Evolutionary conservation across 2,113 vertebrate genomes (phyloP).

Genomic region (Grammomys surdaster): DNA sequence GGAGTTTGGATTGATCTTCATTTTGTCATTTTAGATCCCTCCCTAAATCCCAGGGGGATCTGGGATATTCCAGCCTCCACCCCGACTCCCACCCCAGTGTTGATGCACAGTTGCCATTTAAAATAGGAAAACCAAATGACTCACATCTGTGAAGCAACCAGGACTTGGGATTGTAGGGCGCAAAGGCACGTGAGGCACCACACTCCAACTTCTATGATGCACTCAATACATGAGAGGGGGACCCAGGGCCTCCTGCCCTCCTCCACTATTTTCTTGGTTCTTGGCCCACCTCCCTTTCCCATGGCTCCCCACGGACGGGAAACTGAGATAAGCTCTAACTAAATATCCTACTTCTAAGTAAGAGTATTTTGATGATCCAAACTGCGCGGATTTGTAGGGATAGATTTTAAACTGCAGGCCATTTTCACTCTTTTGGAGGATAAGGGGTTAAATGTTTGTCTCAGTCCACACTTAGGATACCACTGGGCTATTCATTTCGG

Average conservation of each 20-base stretch:
- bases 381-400: neutral
- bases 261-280: neutral
- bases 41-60: neutral
- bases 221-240: neutral
- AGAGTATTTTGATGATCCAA: neutral
- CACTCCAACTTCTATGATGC: neutral
- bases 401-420: neutral
- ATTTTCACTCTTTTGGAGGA: neutral
- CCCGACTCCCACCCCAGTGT: neutral
- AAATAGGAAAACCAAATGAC: slow-evolving; percentile 37
- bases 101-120: neutral
- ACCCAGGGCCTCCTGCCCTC: neutral
- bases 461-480: neutral
- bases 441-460: neutral
- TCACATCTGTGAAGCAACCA: neutral
- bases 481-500: neutral
- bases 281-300: neutral
- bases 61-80: neutral
- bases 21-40: neutral
- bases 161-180: neutral
- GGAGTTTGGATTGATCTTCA: neutral
- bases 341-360: neutral
- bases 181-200: neutral
- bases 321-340: neutral
- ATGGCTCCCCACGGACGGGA: neutral